phyloP scores from a whole-genome alignment of 1,140 invertebrate genomes.

The Physella acuta region DNA sequence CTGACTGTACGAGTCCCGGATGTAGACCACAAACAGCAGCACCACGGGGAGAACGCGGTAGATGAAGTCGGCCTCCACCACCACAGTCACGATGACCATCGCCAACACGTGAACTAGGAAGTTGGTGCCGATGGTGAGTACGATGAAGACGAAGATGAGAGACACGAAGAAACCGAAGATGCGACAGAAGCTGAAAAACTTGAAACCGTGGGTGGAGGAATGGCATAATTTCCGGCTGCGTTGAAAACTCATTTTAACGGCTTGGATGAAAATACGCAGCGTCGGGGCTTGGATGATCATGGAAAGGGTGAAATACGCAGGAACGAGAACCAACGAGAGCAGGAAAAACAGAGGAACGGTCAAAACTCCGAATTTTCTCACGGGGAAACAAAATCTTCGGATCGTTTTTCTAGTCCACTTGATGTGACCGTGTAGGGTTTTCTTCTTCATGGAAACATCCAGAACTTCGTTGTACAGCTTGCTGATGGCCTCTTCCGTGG shows the following conservation, averaged over 20 bases:
- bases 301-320: not conserved
- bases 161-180: conserved; percentile 17
- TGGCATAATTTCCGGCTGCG: not conserved
- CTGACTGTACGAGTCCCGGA: conserved; percentile 21
- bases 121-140: conserved; percentile 18
- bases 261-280: not conserved
- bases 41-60: conserved; percentile 23
- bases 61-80: conserved; percentile 15
- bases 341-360: not conserved
- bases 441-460: not conserved
- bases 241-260: not conserved
- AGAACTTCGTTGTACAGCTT: conserved; percentile 17
- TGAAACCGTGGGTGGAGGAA: not conserved
- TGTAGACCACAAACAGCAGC: conserved; percentile 16
- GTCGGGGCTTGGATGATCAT: not conserved
- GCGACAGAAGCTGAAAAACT: not conserved
- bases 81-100: conserved; percentile 14
- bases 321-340: not conserved
- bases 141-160: conserved; percentile 16
- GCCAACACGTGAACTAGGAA: conserved; percentile 25
- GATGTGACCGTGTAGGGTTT: not conserved
- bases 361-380: conserved; percentile 1
- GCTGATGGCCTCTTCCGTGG: conserved; percentile 12
- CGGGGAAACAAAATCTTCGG: not conserved
- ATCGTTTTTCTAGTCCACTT: not conserved